A percentile compares a stretch with the other conserved stretches of the same genome.
Conservation (phyloP, 2,113 vertebrate genomes). For the Cyprinodon brontotheroides region DNA sequence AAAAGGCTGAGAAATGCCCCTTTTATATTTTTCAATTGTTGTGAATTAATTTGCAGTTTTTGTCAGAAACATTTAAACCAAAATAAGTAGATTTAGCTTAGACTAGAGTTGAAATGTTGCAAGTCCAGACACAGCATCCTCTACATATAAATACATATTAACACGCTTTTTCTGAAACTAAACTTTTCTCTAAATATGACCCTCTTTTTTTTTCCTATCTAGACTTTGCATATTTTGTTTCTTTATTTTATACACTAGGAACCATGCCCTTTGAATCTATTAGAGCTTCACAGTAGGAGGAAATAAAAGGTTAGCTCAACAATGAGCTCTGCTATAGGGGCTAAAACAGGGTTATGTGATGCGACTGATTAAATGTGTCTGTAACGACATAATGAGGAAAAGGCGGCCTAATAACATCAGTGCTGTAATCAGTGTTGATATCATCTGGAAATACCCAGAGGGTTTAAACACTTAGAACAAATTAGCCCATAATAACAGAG, state of each 20-base stretch:
- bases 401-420: slow-evolving; percentile 61
- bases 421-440: slow-evolving; percentile 66
- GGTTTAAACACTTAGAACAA: slow-evolving; percentile 54
- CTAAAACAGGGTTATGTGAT: slow-evolving; percentile 35
- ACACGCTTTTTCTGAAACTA: neutral
- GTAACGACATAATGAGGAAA: slow-evolving; percentile 57
- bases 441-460: slow-evolving; percentile 52
- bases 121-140: neutral
- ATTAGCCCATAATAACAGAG: slow-evolving; percentile 58
- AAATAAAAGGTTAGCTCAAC: neutral
- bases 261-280: neutral
- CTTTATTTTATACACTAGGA: neutral
- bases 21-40: neutral
- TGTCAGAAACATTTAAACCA: neutral
- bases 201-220: too few relatives aligned
- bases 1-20: neutral
- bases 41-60: neutral
- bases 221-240: neutral
- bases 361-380: slow-evolving; percentile 49
- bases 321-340: neutral
- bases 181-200: neutral
- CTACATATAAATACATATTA: neutral
- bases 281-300: neutral
- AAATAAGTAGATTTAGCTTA: neutral
- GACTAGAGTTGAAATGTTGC: neutral